These are phyloP conservation scores for Belgica antarctica DNA, from an alignment of 2,888 invertebrate genomes.

Conservation along the genomic window DNA sequence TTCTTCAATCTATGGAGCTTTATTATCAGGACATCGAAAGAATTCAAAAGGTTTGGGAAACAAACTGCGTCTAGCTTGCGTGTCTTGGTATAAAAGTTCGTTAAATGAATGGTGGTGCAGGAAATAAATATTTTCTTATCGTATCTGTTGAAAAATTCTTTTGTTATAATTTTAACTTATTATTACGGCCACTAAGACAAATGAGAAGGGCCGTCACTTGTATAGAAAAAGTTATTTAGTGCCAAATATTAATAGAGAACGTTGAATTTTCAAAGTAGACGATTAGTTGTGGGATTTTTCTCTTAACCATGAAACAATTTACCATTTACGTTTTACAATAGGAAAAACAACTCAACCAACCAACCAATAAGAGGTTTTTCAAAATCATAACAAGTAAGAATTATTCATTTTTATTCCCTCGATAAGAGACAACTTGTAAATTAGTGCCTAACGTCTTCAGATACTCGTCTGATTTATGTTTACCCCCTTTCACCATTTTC, in stretches of 20 bases:
- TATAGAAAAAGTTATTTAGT: conserved; percentile 18
- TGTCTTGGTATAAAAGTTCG: no score
- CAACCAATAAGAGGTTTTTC: no score
- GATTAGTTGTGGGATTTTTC: not conserved
- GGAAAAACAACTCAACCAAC: no score
- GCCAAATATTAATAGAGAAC: conserved; percentile 9
- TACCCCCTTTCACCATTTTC: not conserved
- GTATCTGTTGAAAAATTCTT: not conserved
- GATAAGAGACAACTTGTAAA: conserved; percentile 7
- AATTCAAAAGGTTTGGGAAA: no score
- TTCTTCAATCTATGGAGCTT: no score
- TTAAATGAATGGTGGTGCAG: no score
- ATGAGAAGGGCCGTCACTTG: not conserved
- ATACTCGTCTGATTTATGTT: not conserved
- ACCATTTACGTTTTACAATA: conserved; percentile 17
- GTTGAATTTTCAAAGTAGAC: not conserved
- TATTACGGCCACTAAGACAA: no score
- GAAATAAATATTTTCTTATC: conserved; percentile 20
- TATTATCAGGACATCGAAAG: no score
- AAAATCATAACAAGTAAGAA: no score
- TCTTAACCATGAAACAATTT: not conserved
- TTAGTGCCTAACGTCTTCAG: conserved; percentile 18
- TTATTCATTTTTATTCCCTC: no score
- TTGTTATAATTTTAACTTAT: no score
- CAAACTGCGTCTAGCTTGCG: no score